A percentile compares a stretch with the other conserved stretches of the same genome.
These are phyloP conservation scores for Stratiomys singularior DNA, from an alignment of 2,888 invertebrate species.

Conservation along the genomic window DNA sequence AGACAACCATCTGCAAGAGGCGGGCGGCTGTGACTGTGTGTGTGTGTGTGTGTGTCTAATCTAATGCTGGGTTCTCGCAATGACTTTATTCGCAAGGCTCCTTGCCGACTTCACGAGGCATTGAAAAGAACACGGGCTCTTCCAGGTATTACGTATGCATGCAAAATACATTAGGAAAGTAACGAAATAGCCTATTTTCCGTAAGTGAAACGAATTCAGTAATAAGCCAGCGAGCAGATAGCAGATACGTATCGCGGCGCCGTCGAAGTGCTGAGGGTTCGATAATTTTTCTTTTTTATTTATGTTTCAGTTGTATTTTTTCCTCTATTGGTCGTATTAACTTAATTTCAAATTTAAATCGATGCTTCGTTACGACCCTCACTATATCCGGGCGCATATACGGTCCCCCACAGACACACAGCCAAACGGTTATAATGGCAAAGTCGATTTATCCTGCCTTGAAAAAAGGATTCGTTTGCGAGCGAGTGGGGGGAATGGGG, in stretches of 20 bases:
- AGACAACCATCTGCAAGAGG: too few species aligned
- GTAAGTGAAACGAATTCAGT: slow-evolving; percentile 31
- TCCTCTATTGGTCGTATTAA: slow-evolving; percentile 41
- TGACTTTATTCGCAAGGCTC: background rate
- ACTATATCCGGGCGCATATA: slow-evolving; percentile 25
- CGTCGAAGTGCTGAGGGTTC: slow-evolving; percentile 25
- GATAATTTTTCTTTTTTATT: slow-evolving; percentile 40
- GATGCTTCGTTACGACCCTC: slow-evolving; percentile 50
- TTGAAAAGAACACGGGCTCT: slow-evolving; percentile 12
- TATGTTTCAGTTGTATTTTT: slow-evolving; percentile 32
- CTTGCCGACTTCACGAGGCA: background rate
- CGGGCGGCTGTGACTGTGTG: background rate
- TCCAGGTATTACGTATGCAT: slow-evolving; percentile 33
- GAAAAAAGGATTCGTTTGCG: slow-evolving; percentile 36
- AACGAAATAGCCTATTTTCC: slow-evolving; percentile 20
- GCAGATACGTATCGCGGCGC: background rate
- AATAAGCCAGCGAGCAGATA: slow-evolving; percentile 16
- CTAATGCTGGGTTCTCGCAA: background rate
- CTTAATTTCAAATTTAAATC: slow-evolving; percentile 52
- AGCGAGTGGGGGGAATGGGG: slow-evolving; percentile 17
- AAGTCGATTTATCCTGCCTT: slow-evolving; percentile 42
- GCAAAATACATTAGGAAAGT: slow-evolving; percentile 30
- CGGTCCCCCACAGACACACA: slow-evolving; percentile 25
- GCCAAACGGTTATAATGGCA: slow-evolving; percentile 28
- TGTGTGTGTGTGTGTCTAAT: background rate